Conservation (phyloP, 2,113 vertebrate species). For the Trematomus loennbergii region DNA sequence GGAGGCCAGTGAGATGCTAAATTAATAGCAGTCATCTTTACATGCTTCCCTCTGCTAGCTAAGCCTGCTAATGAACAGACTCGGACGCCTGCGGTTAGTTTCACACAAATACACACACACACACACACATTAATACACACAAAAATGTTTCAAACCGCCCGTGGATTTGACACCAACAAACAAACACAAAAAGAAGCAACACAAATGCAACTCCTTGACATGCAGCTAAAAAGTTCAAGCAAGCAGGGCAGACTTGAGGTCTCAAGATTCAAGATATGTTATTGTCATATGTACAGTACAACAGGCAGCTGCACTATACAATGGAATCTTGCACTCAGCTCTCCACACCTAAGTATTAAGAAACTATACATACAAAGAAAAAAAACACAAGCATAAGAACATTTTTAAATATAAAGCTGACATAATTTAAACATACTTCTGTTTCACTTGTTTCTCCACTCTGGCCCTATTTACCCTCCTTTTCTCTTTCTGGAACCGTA, state of each 20-base stretch:
- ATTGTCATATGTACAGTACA: too few relatives aligned
- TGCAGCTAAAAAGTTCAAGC: not conserved
- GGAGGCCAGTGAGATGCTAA: slow-evolving; percentile 76
- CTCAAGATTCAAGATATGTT: too few relatives aligned
- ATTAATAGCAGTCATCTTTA: slow-evolving; percentile 82
- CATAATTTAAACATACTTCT: not conserved
- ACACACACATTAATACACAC: slow-evolving; percentile 9
- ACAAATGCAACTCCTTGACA: slow-evolving; percentile 29
- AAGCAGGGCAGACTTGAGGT: slow-evolving; percentile 27
- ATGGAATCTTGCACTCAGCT: too few relatives aligned
- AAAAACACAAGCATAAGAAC: too few relatives aligned
- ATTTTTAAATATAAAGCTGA: too few relatives aligned
- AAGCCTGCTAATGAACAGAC: slow-evolving; percentile 82
- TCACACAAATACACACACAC: slow-evolving; percentile 46
- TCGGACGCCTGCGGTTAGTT: slow-evolving; percentile 71
- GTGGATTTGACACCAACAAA: slow-evolving; percentile 44
- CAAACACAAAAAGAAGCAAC: slow-evolving; percentile 3
- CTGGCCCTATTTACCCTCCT: slow-evolving; percentile 3
- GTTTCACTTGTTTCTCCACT: slow-evolving; percentile 28
- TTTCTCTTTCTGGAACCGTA: slow-evolving; percentile 26
- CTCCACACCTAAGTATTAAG: too few relatives aligned
- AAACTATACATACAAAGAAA: too few relatives aligned
- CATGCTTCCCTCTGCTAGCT: slow-evolving; percentile 74
- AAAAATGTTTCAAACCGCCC: slow-evolving; percentile 48
- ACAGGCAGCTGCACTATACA: too few relatives aligned